Conservation (phyloP, 30 jellyfish, hydroid and myxozoan genomes). For the Pseudorhiza aurosa region DNA sequence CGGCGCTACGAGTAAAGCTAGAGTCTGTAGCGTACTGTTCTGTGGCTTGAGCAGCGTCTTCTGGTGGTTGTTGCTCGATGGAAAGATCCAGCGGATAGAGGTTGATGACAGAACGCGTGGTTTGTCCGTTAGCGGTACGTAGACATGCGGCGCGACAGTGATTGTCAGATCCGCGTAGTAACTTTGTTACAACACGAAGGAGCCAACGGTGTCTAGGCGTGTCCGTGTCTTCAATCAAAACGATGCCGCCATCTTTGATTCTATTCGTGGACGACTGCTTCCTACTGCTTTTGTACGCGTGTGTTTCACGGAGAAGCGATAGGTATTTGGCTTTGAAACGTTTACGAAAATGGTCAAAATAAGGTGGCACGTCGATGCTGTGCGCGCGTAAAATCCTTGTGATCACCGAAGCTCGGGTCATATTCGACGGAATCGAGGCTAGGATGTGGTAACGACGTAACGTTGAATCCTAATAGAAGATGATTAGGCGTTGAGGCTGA, state of each 20-base stretch:
- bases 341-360: conserved; percentile 2
- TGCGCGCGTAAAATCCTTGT: neutral
- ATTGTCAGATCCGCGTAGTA: conserved; percentile 10
- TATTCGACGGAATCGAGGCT: neutral
- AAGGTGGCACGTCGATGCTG: neutral
- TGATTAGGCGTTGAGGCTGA: conserved; percentile 45
- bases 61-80: no score
- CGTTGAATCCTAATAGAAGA: conserved; percentile 19
- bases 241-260: conserved; percentile 28
- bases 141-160: conserved; percentile 17
- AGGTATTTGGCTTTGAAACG: conserved; percentile 9
- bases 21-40: no score
- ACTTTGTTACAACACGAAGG: conserved; percentile 9
- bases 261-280: neutral
- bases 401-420: conserved; percentile 34
- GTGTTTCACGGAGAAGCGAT: conserved; percentile 21
- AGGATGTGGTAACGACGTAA: conserved; percentile 22
- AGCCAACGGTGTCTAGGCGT: conserved; percentile 35
- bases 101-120: conserved; percentile 24
- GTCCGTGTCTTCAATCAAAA: conserved; percentile 29
- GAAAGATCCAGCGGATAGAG: conserved; percentile 19
- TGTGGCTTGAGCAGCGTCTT: no score
- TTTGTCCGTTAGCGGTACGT: conserved; percentile 17
- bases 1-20: no score
- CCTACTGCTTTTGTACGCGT: neutral